Evolutionary conservation across 2,888 invertebrate genomes (phyloP).

Genomic region (Xestobium rufovillosum): DNA sequence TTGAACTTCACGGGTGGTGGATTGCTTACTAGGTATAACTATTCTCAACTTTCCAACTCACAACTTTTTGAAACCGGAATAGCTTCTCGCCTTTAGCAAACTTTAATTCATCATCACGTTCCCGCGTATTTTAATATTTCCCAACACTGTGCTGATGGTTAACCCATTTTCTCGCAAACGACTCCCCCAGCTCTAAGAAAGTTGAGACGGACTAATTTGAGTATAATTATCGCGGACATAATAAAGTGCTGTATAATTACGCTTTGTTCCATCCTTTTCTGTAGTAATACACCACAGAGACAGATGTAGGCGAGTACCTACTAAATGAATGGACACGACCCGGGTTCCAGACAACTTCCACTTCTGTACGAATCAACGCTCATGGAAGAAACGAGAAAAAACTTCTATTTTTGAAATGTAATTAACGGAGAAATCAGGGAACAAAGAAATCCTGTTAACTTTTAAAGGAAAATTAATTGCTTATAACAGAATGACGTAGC

Average conservation of each 20-base stretch:
- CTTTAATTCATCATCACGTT: too few species aligned
- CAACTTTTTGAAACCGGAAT: too few species aligned
- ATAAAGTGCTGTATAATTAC: constrained; percentile 34
- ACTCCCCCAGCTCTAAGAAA: too few species aligned
- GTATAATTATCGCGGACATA: constrained; percentile 33
- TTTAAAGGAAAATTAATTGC: constrained; percentile 30
- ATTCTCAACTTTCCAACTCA: too few species aligned
- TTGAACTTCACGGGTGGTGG: too few species aligned
- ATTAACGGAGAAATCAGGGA: constrained; percentile 29
- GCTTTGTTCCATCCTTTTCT: constrained; percentile 26
- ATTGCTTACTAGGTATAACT: too few species aligned
- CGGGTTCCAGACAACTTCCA: constrained; percentile 14
- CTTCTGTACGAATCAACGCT: constrained; percentile 9
- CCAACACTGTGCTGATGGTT: too few species aligned
- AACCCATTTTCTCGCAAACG: too few species aligned
- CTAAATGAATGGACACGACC: constrained; percentile 25
- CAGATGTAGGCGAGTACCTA: constrained; percentile 29
- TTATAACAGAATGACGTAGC: too few species aligned
- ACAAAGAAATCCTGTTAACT: constrained; percentile 31
- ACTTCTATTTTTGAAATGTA: constrained; percentile 26
- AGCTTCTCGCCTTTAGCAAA: too few species aligned
- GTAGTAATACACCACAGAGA: constrained; percentile 30
- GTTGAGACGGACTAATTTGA: too few species aligned
- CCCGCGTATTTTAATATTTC: too few species aligned
- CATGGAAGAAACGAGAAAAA: constrained; percentile 19